phyloP scores from a whole-genome alignment of 2,888 invertebrate genomes.

The Meteorus cinctellus region DNA sequence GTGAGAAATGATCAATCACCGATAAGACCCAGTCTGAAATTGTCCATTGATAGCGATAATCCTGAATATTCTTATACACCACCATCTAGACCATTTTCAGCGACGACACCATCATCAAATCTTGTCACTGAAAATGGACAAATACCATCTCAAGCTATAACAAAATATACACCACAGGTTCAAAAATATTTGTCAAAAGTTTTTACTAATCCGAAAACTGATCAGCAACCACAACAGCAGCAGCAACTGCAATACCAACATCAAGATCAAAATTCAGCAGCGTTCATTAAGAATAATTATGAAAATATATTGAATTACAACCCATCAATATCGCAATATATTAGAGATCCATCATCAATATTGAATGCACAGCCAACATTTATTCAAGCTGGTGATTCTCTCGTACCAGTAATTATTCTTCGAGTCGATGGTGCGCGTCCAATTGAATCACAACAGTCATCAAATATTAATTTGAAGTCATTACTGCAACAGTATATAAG shows the following conservation, averaged over 20 bases:
- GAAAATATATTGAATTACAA: constrained; percentile 67
- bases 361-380: constrained; percentile 70
- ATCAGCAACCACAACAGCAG: neutral
- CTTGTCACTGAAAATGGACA: constrained; percentile 53
- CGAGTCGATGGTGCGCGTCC: constrained; percentile 69
- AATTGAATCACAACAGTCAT: constrained; percentile 57
- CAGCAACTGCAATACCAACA: constrained; percentile 17
- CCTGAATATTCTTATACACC: constrained; percentile 61
- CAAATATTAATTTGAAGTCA: constrained; percentile 69
- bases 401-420: constrained; percentile 70
- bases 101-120: constrained; percentile 44
- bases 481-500: constrained; percentile 67
- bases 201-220: constrained; percentile 44
- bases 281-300: constrained; percentile 51
- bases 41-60: constrained; percentile 61
- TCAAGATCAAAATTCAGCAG: neutral
- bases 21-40: constrained; percentile 53
- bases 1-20: constrained; percentile 33
- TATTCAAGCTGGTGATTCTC: constrained; percentile 68
- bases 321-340: constrained; percentile 70
- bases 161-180: constrained; percentile 58
- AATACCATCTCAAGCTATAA: constrained; percentile 47
- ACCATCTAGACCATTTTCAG: constrained; percentile 40
- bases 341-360: constrained; percentile 69
- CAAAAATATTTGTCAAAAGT: constrained; percentile 61